Evolutionary conservation across 2,888 invertebrate species (phyloP), one percentile per base, ranked within the genome.

Genomic region (Eupithecia centaureata): DNA sequence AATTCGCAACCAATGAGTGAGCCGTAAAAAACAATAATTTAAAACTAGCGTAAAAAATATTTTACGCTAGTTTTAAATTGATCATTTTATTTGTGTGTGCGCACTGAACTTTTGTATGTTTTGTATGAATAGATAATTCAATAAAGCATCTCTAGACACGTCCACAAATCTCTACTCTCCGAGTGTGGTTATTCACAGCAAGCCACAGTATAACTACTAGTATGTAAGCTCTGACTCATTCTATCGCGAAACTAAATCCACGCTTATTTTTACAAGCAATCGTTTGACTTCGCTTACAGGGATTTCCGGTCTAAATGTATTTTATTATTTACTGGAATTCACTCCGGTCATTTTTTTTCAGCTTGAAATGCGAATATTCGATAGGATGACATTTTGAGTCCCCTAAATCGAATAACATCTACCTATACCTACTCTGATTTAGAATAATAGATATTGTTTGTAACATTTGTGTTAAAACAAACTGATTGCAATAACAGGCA

Each of bases 261-360:
- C 64, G 64, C 62, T 69, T 67, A 65, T 63, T 70, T 68, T 69
- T 62, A 67, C 63, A 54, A 63, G 66, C 59, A 38, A 38, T 62
- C 62, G 52, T 68, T 68, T 61, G 57, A 64, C 38, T 68, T 51
- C 51, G 63, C 56, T 65, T 65, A 65, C n/a, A 61, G 58, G 62
- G 52, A 68, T 68, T 68, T 68, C 62, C 65, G 65, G 68, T 65
- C 65, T 18, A 61, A 65, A 71, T 63, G 28, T 63, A 30, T 67
- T 72, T 63, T 65, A 70, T 42, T 42, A 33, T 32, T 59, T 68
- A 52, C 42, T 54, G 32, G 63, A 54, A 63, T 67, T 28, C 12
- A 62, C 51, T 28, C 18, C 27, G 59, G 51, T 30, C 77, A 77
- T 79, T 2, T 12, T 52, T 27, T 52, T 52, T 52, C 15, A 10